These are phyloP conservation scores for Smittia aterrima DNA, from an alignment of 2,888 invertebrate species.

Conservation along the genomic window DNA sequence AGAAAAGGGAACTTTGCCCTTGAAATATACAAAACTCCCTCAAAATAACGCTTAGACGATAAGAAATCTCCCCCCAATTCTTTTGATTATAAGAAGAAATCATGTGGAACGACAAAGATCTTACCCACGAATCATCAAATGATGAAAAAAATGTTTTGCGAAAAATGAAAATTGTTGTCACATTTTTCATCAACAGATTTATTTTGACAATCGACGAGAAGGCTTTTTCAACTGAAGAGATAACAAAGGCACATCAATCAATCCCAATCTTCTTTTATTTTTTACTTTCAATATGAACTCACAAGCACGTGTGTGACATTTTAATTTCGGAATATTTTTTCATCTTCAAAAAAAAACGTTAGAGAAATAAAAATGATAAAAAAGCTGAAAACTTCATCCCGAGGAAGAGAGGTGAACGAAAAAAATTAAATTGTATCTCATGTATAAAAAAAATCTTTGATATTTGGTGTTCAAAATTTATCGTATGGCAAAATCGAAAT, in stretches of 20 bases:
- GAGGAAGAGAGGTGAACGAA: conserved; percentile 8
- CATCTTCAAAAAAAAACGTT: neutral
- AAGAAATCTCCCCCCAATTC: neutral
- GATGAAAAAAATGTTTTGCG: conserved; percentile 14
- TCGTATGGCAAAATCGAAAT: neutral
- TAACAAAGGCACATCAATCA: conserved; percentile 27
- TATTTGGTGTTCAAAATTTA: conserved; percentile 42
- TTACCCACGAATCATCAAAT: neutral
- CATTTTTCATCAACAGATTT: conserved; percentile 41
- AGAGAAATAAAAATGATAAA: neutral
- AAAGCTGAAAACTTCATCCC: neutral
- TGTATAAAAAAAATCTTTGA: conserved; percentile 34
- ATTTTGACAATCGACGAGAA: conserved; percentile 56
- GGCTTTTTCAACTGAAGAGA: conserved; percentile 50
- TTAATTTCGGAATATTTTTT: neutral
- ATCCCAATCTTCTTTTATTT: conserved; percentile 2
- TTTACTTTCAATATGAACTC: neutral
- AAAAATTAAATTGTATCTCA: conserved; percentile 31
- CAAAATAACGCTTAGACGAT: neutral
- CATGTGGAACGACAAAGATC: too few species aligned
- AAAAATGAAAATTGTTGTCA: conserved; percentile 40
- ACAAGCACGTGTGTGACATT: neutral
- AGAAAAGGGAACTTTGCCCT: neutral
- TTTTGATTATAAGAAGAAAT: neutral
- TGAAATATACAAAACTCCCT: neutral